Conservation (phyloP, 2,888 invertebrate species). For the Aphodius sticticus region DNA sequence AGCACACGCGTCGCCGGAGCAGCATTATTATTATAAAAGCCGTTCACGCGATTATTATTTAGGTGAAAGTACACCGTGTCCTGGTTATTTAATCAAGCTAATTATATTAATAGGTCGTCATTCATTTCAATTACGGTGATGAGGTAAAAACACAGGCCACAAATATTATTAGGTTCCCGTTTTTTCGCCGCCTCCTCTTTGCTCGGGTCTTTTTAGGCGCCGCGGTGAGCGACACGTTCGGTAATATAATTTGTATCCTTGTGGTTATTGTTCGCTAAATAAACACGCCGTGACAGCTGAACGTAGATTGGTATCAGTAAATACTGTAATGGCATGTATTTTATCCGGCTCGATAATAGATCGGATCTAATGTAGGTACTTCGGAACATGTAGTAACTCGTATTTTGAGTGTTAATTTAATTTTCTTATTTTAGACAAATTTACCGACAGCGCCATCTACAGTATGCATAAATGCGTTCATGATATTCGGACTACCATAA, state of each 20-base stretch:
- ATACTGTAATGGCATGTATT: neutral
- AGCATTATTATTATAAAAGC: neutral
- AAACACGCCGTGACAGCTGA: slow-evolving; percentile 4
- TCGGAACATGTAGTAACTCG: neutral
- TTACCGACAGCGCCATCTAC: no score
- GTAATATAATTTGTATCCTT: slow-evolving; percentile 4
- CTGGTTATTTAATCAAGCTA: neutral
- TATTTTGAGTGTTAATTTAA: neutral
- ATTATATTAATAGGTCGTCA: slow-evolving; percentile 4
- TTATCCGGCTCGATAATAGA: neutral
- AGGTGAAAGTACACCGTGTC: neutral
- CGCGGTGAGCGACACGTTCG: neutral
- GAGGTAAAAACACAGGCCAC: neutral
- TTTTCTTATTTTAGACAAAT: no score
- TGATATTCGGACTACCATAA: no score
- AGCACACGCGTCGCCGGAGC: neutral
- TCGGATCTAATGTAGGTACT: neutral
- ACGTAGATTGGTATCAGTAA: slow-evolving; percentile 4
- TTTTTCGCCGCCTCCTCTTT: neutral
- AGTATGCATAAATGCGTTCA: no score
- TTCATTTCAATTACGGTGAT: slow-evolving; percentile 4
- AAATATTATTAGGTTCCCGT: neutral
- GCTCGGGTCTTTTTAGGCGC: neutral
- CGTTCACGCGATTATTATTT: slow-evolving; percentile 4
- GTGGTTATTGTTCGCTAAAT: neutral